Evolutionary conservation across 2,113 vertebrate species (phyloP).

Genomic region (Mustela lutreola): DNA sequence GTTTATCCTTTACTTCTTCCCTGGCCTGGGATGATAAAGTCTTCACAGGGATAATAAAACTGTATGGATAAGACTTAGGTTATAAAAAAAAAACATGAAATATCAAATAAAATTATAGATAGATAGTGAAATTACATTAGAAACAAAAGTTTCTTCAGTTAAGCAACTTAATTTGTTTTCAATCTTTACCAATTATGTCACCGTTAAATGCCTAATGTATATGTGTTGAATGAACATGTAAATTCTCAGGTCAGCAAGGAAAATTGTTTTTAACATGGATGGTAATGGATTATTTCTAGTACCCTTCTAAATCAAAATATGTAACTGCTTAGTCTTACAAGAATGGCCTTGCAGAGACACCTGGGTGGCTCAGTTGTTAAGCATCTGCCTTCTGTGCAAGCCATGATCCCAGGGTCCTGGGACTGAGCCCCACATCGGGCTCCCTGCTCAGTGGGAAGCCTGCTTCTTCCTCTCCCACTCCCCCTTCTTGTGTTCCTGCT

Average conservation of each 20-base stretch:
- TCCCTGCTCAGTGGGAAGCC: too few species aligned
- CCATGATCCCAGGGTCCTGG: too few species aligned
- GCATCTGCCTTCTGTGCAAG: too few species aligned
- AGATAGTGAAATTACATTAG: not conserved
- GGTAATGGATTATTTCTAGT: not conserved
- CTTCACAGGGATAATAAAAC: too few species aligned
- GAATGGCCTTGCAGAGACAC: not conserved
- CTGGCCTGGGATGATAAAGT: not conserved
- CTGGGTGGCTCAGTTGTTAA: too few species aligned
- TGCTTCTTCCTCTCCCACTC: too few species aligned
- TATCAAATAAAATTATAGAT: not conserved
- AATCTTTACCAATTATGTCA: conserved; percentile 18
- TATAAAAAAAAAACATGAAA: not conserved
- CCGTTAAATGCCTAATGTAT: not conserved
- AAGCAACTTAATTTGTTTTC: not conserved
- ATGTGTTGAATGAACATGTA: not conserved
- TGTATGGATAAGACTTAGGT: not conserved
- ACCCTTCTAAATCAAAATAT: not conserved
- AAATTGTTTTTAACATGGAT: not conserved
- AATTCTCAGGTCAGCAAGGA: not conserved
- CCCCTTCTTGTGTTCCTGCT: too few species aligned
- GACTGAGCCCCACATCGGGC: too few species aligned
- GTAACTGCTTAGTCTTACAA: not conserved
- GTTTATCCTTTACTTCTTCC: not conserved
- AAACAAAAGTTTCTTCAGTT: not conserved